phyloP scores from a whole-genome alignment of 92 coral and sea anemone genomes.

The Epizoanthus rinbou region DNA sequence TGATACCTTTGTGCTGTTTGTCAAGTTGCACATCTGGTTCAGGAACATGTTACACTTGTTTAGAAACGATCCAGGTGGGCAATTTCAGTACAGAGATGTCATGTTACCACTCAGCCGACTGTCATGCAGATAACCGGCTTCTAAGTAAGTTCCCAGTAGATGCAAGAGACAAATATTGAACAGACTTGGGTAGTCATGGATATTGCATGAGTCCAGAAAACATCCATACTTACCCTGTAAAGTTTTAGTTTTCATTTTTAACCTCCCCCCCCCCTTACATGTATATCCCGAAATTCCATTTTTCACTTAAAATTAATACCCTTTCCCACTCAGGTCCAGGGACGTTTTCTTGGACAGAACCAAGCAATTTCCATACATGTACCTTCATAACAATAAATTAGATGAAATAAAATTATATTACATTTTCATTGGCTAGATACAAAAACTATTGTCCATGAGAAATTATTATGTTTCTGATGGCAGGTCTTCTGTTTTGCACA shows the following conservation, averaged over 20 bases:
- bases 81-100: background rate
- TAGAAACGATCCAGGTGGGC: background rate
- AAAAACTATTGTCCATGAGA: no score
- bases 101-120: background rate
- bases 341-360: background rate
- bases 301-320: background rate
- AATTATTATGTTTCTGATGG: background rate
- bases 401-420: no score
- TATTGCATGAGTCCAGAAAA: no score
- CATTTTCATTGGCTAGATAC: no score
- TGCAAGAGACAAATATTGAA: no score
- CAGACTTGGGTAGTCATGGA: no score
- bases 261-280: no score
- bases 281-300: background rate
- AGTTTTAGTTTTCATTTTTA: no score
- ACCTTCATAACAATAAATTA: no score
- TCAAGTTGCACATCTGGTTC: conserved; percentile 22
- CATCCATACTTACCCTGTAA: background rate
- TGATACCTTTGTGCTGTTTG: background rate
- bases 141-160: background rate
- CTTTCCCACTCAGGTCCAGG: background rate
- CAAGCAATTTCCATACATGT: no score
- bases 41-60: conserved; percentile 11
- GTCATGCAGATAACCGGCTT: background rate
- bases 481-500: conserved; percentile 4